Conservation (phyloP, 2,113 vertebrate species). For the Tyto alba region DNA sequence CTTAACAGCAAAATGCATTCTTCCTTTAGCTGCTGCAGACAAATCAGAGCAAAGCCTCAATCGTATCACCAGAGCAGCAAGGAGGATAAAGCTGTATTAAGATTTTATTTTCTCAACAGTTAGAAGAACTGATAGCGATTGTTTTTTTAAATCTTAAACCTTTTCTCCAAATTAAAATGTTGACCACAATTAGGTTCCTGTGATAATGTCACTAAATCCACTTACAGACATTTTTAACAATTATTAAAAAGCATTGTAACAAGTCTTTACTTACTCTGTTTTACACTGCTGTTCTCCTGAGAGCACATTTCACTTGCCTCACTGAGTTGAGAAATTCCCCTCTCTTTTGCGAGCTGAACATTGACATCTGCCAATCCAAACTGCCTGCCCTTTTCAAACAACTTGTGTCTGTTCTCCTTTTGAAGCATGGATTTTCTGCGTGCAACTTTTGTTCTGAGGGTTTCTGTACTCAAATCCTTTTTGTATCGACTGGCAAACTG, state of each 20-base stretch:
- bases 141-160: background rate
- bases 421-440: slow-evolving; percentile 81
- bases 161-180: background rate
- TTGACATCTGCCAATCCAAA: slow-evolving; percentile 73
- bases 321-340: slow-evolving; percentile 19
- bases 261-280: slow-evolving; percentile 61
- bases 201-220: background rate
- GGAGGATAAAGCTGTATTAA: background rate
- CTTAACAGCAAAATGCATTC: background rate
- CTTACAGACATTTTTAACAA: background rate
- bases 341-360: slow-evolving; percentile 36
- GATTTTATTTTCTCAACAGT: background rate
- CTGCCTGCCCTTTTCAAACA: slow-evolving; percentile 78
- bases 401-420: slow-evolving; percentile 85
- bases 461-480: slow-evolving; percentile 80
- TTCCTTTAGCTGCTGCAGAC: background rate
- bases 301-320: background rate
- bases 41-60: background rate
- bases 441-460: slow-evolving; percentile 82
- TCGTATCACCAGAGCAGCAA: background rate
- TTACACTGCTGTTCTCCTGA: slow-evolving; percentile 14
- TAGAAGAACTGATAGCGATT: background rate
- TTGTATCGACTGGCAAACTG: slow-evolving; percentile 76
- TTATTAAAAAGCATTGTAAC: background rate
- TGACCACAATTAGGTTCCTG: background rate